These are phyloP conservation scores for Sakesphorus luctuosus DNA, from an alignment of 2,113 vertebrate genomes.

Conservation along the genomic window DNA sequence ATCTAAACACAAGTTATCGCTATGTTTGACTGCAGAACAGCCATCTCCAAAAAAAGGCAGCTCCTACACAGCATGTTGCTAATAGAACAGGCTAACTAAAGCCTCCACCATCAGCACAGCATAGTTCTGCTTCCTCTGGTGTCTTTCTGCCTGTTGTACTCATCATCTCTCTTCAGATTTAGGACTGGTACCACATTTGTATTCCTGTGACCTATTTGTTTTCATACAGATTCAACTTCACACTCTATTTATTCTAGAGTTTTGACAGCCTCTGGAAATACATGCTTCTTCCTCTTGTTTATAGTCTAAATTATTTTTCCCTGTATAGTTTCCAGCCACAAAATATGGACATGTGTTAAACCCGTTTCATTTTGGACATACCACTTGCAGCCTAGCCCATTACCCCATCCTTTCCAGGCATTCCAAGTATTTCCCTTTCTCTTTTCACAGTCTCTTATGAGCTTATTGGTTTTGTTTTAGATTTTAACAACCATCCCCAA, in stretches of 20 bases:
- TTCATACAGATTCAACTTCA: slow-evolving; percentile 37
- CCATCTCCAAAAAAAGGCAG: background rate
- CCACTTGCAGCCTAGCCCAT: background rate
- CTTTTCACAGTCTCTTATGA: background rate
- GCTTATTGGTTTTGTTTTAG: background rate
- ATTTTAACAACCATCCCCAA: background rate
- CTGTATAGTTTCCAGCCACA: background rate
- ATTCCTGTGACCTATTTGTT: slow-evolving; percentile 51
- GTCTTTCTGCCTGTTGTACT: background rate
- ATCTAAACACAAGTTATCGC: background rate
- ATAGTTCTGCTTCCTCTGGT: background rate
- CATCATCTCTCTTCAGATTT: background rate
- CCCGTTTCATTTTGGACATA: background rate
- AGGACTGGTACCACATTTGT: background rate
- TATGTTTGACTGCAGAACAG: background rate
- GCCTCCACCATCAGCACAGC: background rate
- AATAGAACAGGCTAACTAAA: background rate
- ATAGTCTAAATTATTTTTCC: background rate
- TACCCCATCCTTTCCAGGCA: background rate
- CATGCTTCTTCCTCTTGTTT: background rate
- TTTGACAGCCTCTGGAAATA: slow-evolving; percentile 44
- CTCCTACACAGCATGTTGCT: background rate
- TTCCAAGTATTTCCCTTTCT: background rate
- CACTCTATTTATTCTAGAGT: slow-evolving; percentile 12
- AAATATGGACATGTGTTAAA: background rate